phyloP scores from a whole-genome alignment of 2,888 invertebrate genomes.

The Pedicia rivosa region DNA sequence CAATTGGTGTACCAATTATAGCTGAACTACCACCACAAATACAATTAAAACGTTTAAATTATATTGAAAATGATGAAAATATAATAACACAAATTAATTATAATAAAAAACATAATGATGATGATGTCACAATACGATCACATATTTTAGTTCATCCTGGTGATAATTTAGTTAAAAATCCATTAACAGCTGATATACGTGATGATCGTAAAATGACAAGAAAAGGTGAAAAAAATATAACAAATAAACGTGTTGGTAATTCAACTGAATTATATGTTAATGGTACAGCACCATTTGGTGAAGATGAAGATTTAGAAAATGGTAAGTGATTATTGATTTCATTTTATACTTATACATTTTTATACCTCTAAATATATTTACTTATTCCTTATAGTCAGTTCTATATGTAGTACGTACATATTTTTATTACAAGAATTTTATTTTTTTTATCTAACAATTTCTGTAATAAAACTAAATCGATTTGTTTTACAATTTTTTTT shows the following conservation, averaged over 20 bases:
- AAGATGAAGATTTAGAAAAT: background rate
- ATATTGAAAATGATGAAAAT: background rate
- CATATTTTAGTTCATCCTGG: conserved; percentile 17
- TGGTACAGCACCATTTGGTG: conserved; percentile 1
- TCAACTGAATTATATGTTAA: background rate
- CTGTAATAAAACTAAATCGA: no score
- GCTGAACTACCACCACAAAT: conserved; percentile 31
- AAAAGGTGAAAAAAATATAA: background rate
- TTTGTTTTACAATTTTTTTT: no score
- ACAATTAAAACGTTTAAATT: conserved; percentile 20
- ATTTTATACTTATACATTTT: no score
- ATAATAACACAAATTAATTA: background rate
- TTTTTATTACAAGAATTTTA: no score
- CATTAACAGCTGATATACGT: conserved; percentile 20
- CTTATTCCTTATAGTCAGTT: no score
- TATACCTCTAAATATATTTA: no score
- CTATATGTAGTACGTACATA: no score
- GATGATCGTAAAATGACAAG: background rate
- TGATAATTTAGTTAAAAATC: conserved; percentile 24
- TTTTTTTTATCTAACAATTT: no score
- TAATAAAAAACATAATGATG: no score
- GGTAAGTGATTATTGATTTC: no score
- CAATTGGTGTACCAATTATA: conserved; percentile 30
- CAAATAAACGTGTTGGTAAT: background rate
- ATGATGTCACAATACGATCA: conserved; percentile 9